Conservation (phyloP, 2,888 invertebrate species). For the Cephus runcator region DNA sequence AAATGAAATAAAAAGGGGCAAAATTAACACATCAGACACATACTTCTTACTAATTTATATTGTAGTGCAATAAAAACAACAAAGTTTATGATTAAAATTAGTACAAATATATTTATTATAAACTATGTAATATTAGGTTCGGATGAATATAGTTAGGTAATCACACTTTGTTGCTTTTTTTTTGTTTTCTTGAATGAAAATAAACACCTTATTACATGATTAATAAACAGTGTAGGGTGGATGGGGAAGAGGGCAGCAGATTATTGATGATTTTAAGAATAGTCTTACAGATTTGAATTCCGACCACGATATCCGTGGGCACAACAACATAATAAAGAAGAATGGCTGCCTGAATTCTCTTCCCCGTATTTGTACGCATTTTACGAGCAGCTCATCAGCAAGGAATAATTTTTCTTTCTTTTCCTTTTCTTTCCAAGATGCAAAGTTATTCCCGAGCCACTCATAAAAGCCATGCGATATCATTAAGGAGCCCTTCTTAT, state of each 20-base stretch:
- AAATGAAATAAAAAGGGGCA: conserved; percentile 33
- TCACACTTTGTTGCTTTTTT: conserved; percentile 48
- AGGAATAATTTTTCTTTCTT: conserved; percentile 16
- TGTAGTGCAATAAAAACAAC: conserved; percentile 50
- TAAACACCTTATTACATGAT: conserved; percentile 44
- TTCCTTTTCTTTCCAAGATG: conserved; percentile 6
- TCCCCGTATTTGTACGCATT: not conserved
- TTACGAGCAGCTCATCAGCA: not conserved
- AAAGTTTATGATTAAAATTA: conserved; percentile 52
- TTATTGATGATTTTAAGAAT: not conserved
- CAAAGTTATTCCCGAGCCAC: conserved; percentile 3
- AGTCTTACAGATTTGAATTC: not conserved
- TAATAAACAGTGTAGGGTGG: conserved; percentile 29
- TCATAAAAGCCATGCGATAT: conserved; percentile 9
- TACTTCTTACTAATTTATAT: conserved; percentile 41
- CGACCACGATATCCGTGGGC: not conserved
- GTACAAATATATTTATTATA: conserved; percentile 53
- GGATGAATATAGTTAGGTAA: conserved; percentile 44
- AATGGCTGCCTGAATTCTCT: not conserved
- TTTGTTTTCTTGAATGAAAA: conserved; percentile 32
- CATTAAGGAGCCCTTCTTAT: not conserved
- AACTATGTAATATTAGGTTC: conserved; percentile 43
- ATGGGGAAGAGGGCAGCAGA: not conserved
- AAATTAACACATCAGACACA: conserved; percentile 35
- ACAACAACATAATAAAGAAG: not conserved